phyloP scores from a whole-genome alignment of 1,140 invertebrate genomes.

The Lucilia cuprina region DNA sequence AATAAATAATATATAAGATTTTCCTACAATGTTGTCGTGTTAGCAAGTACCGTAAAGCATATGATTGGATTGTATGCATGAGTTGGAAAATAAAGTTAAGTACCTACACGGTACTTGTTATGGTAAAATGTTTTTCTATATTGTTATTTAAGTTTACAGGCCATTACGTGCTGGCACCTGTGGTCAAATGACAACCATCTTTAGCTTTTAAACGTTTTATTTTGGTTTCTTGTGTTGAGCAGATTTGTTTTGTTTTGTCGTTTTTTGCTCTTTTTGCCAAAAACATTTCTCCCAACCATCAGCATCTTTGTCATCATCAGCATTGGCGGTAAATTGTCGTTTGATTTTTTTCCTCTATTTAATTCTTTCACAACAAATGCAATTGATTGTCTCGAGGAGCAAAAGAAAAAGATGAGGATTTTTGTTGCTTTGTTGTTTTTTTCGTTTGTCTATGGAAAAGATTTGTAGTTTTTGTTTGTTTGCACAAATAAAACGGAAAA shows the following conservation, averaged over 20 bases:
- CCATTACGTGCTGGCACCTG: constrained; percentile 28
- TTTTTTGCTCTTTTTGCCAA: not conserved
- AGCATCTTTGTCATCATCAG: not conserved
- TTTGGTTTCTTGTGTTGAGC: not conserved
- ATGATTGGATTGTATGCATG: not conserved
- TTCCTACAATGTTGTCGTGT: not conserved
- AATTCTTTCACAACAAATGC: not conserved
- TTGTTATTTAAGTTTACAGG: constrained; percentile 11
- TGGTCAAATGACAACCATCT: constrained; percentile 34
- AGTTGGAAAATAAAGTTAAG: not conserved
- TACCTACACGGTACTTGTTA: not conserved
- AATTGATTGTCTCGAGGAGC: not conserved
- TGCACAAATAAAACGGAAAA: not conserved
- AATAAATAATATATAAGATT: not conserved
- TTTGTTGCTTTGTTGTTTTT: not conserved
- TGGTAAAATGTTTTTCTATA: not conserved
- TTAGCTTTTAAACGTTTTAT: constrained; percentile 18
- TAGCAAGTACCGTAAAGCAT: not conserved
- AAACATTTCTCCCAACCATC: constrained; percentile 6
- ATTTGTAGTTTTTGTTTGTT: not conserved
- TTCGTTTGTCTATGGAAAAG: not conserved
- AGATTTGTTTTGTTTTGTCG: not conserved
- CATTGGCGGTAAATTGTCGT: constrained; percentile 9
- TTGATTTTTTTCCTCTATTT: constrained; percentile 5
- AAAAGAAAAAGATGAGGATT: not conserved